A percentile compares a stretch with the other conserved stretches of the same genome.
Conservation (phyloP, 2,888 invertebrate genomes). For the Apodemia duryi region DNA sequence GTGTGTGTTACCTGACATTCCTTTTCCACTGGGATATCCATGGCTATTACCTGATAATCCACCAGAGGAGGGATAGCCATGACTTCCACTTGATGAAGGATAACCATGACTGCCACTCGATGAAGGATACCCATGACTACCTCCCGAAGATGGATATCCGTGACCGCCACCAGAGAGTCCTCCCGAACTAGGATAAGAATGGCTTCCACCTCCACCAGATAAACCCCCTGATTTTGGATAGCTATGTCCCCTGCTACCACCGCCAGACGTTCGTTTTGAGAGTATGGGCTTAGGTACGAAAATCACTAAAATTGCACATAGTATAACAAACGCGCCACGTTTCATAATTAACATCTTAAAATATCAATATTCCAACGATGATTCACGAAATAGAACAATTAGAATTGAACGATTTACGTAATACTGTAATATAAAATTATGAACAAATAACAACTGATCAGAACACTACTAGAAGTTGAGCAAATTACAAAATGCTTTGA, state of each 20-base stretch:
- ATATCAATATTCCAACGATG: neutral
- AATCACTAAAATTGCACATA: slow-evolving; percentile 48
- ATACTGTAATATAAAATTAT: neutral
- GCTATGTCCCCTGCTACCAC: slow-evolving; percentile 37
- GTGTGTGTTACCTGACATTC: slow-evolving; percentile 36
- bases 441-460: neutral
- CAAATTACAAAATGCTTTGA: too few relatives aligned
- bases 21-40: slow-evolving; percentile 36
- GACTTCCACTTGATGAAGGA: slow-evolving; percentile 35
- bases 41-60: slow-evolving; percentile 34
- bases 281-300: slow-evolving; percentile 37
- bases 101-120: slow-evolving; percentile 35
- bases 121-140: slow-evolving; percentile 35
- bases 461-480: too few relatives aligned
- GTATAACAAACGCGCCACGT: slow-evolving; percentile 39
- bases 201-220: slow-evolving; percentile 40
- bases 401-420: neutral
- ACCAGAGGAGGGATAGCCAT: slow-evolving; percentile 34
- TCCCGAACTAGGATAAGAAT: slow-evolving; percentile 47
- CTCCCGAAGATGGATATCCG: slow-evolving; percentile 29
- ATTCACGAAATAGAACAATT: neutral
- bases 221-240: slow-evolving; percentile 41
- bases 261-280: slow-evolving; percentile 37
- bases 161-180: slow-evolving; percentile 42
- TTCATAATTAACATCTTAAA: slow-evolving; percentile 31